These are phyloP conservation scores for Bettongia penicillata DNA, from an alignment of 2,113 vertebrate species.

Conservation along the genomic window DNA sequence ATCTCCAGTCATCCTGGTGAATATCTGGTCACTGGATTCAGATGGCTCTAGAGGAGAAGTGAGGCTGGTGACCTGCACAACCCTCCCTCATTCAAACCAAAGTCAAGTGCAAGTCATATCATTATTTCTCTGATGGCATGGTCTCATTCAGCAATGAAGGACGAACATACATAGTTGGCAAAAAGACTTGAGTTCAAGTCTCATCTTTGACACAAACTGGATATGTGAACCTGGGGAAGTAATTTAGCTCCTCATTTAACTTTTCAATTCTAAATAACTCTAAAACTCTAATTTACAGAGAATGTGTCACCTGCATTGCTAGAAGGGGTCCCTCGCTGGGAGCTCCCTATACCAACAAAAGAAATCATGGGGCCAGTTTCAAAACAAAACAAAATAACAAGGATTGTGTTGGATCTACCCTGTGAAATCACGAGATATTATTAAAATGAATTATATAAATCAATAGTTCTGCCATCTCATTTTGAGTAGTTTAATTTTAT, in stretches of 20 bases:
- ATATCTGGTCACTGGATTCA: too few species aligned
- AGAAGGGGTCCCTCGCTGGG: neutral
- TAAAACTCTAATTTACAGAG: neutral
- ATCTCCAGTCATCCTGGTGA: too few species aligned
- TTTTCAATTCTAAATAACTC: neutral
- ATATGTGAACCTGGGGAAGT: neutral
- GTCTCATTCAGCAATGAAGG: too few species aligned
- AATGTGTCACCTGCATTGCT: neutral
- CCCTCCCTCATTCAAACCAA: too few species aligned
- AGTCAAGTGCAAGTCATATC: too few species aligned
- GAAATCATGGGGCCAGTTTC: neutral
- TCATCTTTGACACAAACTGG: neutral
- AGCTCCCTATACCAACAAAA: neutral
- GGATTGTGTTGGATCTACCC: neutral
- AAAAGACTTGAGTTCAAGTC: neutral
- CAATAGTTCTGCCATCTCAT: neutral
- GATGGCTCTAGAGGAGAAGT: too few species aligned
- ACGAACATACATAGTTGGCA: neutral
- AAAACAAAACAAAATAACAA: neutral
- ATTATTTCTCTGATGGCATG: too few species aligned
- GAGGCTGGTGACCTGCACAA: too few species aligned
- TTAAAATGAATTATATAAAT: neutral
- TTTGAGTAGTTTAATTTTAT: neutral
- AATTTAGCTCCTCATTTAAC: neutral
- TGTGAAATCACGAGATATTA: neutral